Conservation (phyloP, 2,888 invertebrate species). For the Meiosimyza decipiens region DNA sequence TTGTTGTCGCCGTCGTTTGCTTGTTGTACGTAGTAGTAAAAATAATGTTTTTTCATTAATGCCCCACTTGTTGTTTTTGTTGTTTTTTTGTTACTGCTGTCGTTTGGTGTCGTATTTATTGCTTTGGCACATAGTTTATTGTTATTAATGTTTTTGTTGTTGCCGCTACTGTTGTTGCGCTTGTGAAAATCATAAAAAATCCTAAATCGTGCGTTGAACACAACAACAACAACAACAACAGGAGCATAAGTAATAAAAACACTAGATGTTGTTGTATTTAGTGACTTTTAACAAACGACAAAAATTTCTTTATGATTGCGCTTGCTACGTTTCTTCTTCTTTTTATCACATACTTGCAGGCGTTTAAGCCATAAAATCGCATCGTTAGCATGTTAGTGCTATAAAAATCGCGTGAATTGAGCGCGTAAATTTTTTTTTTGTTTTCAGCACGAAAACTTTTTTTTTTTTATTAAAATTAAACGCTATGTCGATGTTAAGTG, state of each 20-base stretch:
- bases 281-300: conserved; percentile 17
- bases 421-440: conserved; percentile 23
- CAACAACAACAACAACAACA: conserved; percentile 1
- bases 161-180: background rate
- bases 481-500: too few species aligned
- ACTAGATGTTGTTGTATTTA: background rate
- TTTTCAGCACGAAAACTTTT: too few species aligned
- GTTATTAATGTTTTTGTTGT: background rate
- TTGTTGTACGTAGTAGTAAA: conserved; percentile 19
- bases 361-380: conserved; percentile 3
- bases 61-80: conserved; percentile 4
- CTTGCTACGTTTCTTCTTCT: background rate
- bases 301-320: background rate
- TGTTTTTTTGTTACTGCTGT: conserved; percentile 23
- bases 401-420: conserved; percentile 29
- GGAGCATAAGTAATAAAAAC: background rate
- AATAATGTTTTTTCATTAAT: too few species aligned
- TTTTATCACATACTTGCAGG: conserved; percentile 31
- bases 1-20: conserved; percentile 16
- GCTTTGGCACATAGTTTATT: conserved; percentile 28
- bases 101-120: conserved; percentile 26
- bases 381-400: conserved; percentile 6
- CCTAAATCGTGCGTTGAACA: conserved; percentile 19
- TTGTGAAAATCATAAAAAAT: conserved; percentile 27
- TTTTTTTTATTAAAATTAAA: too few species aligned